Conservation (phyloP, 2,797 vertebrate species). For the Aulostomus chinensis region DNA sequence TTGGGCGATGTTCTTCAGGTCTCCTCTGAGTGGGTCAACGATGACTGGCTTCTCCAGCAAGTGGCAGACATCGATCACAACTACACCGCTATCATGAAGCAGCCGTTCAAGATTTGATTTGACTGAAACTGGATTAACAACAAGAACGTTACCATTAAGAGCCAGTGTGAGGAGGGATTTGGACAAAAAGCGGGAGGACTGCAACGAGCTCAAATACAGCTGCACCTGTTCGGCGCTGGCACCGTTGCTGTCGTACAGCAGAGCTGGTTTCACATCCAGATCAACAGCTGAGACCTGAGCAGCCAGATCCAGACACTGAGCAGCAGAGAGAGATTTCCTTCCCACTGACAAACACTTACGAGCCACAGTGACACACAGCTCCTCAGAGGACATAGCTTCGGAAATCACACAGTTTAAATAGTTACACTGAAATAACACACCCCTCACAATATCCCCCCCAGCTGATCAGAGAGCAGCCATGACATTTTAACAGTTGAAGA, state of each 20-base stretch:
- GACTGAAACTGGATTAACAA: slow-evolving; percentile 72
- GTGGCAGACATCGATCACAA: slow-evolving; percentile 82
- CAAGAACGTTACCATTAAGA: slow-evolving; percentile 74
- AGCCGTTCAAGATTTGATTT: slow-evolving; percentile 63
- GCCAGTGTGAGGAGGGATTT: slow-evolving; percentile 77
- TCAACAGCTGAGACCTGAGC: slow-evolving; percentile 86
- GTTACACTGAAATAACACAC: not conserved
- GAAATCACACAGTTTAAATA: not conserved
- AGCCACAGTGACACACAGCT: slow-evolving; percentile 63
- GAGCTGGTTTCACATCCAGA: slow-evolving; percentile 85
- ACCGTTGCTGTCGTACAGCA: slow-evolving; percentile 85
- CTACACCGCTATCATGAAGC: slow-evolving; percentile 33
- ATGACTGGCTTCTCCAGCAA: slow-evolving; percentile 71
- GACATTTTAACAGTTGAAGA: slow-evolving; percentile 1
- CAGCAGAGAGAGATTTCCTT: slow-evolving; percentile 65
- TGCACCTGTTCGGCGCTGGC: slow-evolving; percentile 78
- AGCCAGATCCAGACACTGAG: slow-evolving; percentile 81
- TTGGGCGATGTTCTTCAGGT: slow-evolving; percentile 52
- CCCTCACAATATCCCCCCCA: not conserved
- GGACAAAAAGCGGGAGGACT: slow-evolving; percentile 69
- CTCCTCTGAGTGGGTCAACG: slow-evolving; percentile 17
- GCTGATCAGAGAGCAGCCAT: not conserved
- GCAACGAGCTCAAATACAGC: slow-evolving; percentile 78
- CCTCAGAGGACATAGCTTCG: slow-evolving; percentile 52
- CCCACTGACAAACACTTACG: slow-evolving; percentile 70